Evolutionary conservation across 2,797 vertebrate genomes (phyloP), one percentile per base, ranked within the genome.

Genomic region (Sparidentex hasta): DNA sequence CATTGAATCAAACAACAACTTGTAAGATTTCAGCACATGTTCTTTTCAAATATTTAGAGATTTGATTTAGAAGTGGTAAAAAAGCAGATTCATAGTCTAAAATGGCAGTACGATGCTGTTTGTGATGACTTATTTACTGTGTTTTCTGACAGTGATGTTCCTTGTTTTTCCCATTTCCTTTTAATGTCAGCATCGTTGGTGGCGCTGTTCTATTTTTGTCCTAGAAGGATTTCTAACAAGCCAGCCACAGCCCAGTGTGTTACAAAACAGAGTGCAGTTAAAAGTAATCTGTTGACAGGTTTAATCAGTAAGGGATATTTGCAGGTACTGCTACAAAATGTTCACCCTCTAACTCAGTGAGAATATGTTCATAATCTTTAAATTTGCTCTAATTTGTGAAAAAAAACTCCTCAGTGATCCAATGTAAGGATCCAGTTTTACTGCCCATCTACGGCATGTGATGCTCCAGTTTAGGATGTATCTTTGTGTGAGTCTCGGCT

Each of bases 121-220:
- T 0, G 14, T 0, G 14, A 38, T 43, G 51, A 75, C 9, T 71
- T 14, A 46, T 74, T 58, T 21, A 23, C 20, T 25, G 20, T 62
- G 33, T 16, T 17, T 33, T n/a, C 11, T 52, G 51, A 66, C 29
- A 11, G 12, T 7, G 44, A 29, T 51, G 46, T 25, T 56, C 7
- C 20, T 33, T 11, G 38, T 50, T 48, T 23, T 5, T 33, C 33
- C 33, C 21, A 38, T 2, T 66, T 63, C 33, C 67, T 73, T 80
- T 33, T 65, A 63, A 73, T 56, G 72, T 11, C 21, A 47, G 61
- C 43, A 0, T 56, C 0, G 54, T 59, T 73, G 65, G 78, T 65
- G 54, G 46, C 55, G 54, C 59, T 74, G 29, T 50, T 81, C 56
- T 81, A 52, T 81, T 80, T 76, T 44, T 58, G 68, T 68, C 18